Evolutionary conservation across 2,797 vertebrate species (phyloP).

Genomic region (Enteromius fasciolatus): DNA sequence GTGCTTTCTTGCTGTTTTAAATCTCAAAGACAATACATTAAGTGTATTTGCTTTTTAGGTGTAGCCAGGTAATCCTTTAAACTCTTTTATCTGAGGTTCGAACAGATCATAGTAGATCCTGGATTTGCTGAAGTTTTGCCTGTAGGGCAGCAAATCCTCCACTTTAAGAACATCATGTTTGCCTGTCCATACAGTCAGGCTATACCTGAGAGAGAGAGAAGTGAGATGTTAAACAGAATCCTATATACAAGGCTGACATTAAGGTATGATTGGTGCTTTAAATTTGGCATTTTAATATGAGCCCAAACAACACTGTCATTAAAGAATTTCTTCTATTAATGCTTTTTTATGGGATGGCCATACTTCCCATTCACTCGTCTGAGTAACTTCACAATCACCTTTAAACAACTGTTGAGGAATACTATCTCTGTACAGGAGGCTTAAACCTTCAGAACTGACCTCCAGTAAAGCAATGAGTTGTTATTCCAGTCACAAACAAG

Average conservation of each 20-base stretch:
- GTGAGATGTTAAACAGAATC: background rate
- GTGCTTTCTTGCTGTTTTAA: background rate
- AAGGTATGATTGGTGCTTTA: background rate
- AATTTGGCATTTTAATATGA: background rate
- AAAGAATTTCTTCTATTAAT: background rate
- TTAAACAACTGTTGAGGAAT: constrained; percentile 21
- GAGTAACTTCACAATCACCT: constrained; percentile 22
- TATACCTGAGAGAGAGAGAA: constrained; percentile 78
- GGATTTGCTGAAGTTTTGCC: constrained; percentile 76
- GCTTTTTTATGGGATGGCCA: background rate
- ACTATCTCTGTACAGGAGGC: constrained; percentile 11
- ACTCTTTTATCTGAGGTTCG: constrained; percentile 77
- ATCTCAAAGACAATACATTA: background rate
- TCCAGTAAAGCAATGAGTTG: constrained; percentile 25
- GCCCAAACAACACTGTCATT: background rate
- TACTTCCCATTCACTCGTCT: background rate
- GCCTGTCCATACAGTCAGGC: constrained; percentile 89
- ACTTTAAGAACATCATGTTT: constrained; percentile 77
- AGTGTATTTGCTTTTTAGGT: constrained; percentile 20
- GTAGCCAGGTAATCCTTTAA: constrained; percentile 72
- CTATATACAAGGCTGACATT: background rate
- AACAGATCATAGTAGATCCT: constrained; percentile 89
- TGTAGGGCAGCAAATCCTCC: constrained; percentile 84
- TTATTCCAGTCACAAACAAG: constrained; percentile 52
- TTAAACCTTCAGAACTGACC: constrained; percentile 25